phyloP scores from a whole-genome alignment of 2,797 vertebrate genomes.

The Simalia tracyae region DNA sequence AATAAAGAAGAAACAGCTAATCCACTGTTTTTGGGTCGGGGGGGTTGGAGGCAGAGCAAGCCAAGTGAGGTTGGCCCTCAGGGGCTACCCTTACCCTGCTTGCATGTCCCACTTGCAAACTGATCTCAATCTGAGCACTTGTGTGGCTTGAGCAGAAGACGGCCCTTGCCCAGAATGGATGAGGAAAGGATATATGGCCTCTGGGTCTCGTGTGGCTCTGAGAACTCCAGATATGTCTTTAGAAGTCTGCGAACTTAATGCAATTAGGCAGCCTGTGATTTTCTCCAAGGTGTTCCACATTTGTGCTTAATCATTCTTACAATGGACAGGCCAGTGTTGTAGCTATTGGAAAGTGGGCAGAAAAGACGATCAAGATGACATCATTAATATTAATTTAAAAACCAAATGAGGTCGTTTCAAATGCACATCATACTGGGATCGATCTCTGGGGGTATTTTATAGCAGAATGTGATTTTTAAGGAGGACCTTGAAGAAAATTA shows the following conservation, averaged over 20 bases:
- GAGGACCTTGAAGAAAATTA: background rate
- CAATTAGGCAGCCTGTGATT: background rate
- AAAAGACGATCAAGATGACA: background rate
- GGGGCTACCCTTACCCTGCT: background rate
- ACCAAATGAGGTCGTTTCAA: background rate
- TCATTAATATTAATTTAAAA: background rate
- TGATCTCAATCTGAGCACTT: background rate
- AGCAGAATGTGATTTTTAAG: background rate
- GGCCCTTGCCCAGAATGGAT: too few species aligned
- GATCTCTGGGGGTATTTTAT: too few species aligned
- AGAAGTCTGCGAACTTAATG: background rate
- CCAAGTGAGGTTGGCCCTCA: background rate
- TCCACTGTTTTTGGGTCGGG: background rate
- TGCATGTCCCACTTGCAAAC: background rate
- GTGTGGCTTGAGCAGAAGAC: background rate
- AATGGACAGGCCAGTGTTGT: background rate
- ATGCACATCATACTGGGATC: background rate
- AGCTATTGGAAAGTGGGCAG: background rate
- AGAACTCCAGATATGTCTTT: background rate
- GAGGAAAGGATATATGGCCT: too few species aligned
- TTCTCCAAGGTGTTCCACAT: background rate
- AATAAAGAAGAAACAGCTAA: background rate
- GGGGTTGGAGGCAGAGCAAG: background rate
- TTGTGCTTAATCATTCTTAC: background rate
- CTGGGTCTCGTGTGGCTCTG: background rate